These are phyloP conservation scores for Coenonympha glycerion DNA, from an alignment of 2,888 invertebrate genomes.

Conservation along the genomic window DNA sequence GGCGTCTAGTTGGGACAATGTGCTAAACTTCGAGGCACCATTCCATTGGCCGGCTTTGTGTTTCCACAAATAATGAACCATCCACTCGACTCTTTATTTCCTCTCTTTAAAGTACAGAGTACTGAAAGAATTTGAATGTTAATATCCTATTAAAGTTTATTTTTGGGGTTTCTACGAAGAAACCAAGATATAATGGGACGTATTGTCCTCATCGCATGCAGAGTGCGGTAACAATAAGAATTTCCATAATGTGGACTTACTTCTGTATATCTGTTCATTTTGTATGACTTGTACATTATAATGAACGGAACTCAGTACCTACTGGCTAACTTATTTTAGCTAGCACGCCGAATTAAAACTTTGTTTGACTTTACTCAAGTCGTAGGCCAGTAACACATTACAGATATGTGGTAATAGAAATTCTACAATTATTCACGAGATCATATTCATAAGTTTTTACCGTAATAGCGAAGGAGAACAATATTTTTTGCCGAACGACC, in stretches of 20 bases:
- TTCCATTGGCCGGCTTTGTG: constrained; percentile 50
- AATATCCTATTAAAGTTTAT: constrained; percentile 54
- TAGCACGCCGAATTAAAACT: no score
- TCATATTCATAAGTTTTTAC: no score
- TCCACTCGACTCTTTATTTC: constrained; percentile 59
- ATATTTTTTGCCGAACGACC: no score
- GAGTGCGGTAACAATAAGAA: not conserved
- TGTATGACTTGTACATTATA: no score
- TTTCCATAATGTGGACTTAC: not conserved
- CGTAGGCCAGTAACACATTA: no score
- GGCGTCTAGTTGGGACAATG: constrained; percentile 58
- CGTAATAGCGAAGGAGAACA: no score
- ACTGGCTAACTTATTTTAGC: no score
- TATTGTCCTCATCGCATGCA: not conserved
- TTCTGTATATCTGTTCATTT: no score
- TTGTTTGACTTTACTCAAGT: no score
- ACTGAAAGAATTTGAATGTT: constrained; percentile 45
- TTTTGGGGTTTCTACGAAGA: constrained; percentile 47
- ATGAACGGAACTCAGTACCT: no score
- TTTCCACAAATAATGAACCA: constrained; percentile 54
- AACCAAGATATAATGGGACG: not conserved
- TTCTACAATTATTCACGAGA: not conserved
- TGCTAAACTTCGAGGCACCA: constrained; percentile 34
- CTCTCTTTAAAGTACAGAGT: constrained; percentile 45
- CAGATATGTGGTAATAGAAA: no score